Base-by-base conservation (phyloP, 1,140 invertebrate genomes). In the Cotesia chilonis region DNA sequence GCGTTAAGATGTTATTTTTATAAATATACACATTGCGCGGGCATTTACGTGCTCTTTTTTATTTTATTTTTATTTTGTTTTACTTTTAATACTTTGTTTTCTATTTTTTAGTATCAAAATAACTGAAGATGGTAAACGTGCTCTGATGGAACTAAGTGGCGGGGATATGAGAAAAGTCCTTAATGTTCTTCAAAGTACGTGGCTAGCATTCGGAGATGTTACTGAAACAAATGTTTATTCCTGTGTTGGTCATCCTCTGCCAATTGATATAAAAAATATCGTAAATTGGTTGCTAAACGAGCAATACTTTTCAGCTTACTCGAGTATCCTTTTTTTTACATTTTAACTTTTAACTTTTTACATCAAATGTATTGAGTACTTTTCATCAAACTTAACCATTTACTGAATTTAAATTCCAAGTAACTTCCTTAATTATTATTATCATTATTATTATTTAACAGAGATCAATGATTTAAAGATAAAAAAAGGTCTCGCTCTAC, bases 131-230 rank as follows among this genome's bases (percentile, higher is more conserved):
- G 98, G 97, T 1, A 94, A 95, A 82, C 90, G 96, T 76, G 97
- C 98, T 1, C 82, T 99, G 1, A 88, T 99, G 55, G 93, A 93
- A 6, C 87, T 99, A 2, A 94, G 96, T 2, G 92, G 92, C 73
- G 98, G 98, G n/a, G 98, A 99, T 87, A 99, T 99, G 98, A 90
- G 98, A 79, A 96, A 95, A 87, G 95, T 98, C 9, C 82, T 99
- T 3, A 99, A 99, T 88, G 94, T 99, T 66, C 88, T 99, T 36
- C 95, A 99, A 89, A 97, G 96, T 86, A 95, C 97, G 72, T 82
- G 83, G 88, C 88, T 94, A 86, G 96, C 97, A 5, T 97, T 93
- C 85, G 92, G 94, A 77, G 86, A 89, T 74, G 94, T 99, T 0
- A 95, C 91, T 75, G 96, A 98, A 87, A 92, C 96, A 73, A 95